These are phyloP conservation scores for Eremobia ochroleuca DNA, from an alignment of 2,888 invertebrate genomes.

Conservation along the genomic window DNA sequence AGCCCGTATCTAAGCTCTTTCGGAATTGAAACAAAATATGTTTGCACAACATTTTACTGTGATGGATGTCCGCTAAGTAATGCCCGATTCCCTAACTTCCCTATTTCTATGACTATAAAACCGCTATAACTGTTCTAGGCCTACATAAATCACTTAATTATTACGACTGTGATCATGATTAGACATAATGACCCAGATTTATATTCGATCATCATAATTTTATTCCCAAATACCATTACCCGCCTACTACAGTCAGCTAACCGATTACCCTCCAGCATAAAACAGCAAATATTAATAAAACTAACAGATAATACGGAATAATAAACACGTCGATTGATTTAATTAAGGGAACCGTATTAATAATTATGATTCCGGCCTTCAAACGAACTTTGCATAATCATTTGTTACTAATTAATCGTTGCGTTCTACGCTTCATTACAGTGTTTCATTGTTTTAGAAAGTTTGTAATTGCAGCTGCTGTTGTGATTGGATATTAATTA, in stretches of 20 bases:
- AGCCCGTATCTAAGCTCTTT: background rate
- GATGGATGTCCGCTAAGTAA: background rate
- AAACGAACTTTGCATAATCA: conserved; percentile 35
- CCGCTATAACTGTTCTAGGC: background rate
- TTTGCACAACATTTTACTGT: background rate
- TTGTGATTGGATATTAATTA: conserved; percentile 31
- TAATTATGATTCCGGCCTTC: conserved; percentile 49
- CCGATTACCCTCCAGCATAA: conserved; percentile 1
- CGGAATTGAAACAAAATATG: background rate
- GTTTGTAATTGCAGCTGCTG: conserved; percentile 13
- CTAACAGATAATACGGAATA: conserved; percentile 26
- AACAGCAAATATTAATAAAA: conserved; percentile 51
- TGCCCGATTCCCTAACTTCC: background rate
- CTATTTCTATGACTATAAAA: too few species aligned
- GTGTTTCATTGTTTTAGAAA: conserved; percentile 39
- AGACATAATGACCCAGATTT: conserved; percentile 8
- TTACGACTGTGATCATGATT: conserved; percentile 8
- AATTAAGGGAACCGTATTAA: conserved; percentile 36
- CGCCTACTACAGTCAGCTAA: conserved; percentile 5
- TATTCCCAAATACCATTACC: background rate
- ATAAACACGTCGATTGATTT: conserved; percentile 37
- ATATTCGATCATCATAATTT: conserved; percentile 23
- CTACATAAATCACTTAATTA: conserved; percentile 1
- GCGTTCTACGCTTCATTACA: conserved; percentile 40
- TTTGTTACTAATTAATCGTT: conserved; percentile 26